Evolutionary conservation across 1,140 invertebrate species (phyloP).

Genomic region (Mercenaria mercenaria): DNA sequence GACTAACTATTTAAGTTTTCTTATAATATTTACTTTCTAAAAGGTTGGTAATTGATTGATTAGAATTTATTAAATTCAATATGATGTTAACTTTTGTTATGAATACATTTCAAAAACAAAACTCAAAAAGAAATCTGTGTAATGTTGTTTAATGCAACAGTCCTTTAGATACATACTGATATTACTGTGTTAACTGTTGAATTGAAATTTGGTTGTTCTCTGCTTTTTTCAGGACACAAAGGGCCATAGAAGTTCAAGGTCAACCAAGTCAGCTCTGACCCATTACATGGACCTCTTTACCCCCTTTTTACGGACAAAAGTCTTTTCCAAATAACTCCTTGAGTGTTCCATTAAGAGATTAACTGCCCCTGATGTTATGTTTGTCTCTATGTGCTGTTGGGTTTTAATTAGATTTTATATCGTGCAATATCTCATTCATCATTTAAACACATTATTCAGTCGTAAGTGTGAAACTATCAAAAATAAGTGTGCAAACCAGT

Average conservation of each 20-base stretch:
- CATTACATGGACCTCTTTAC: conserved; percentile 55
- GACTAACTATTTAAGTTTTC: no score
- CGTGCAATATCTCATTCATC: conserved; percentile 18
- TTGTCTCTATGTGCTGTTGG: neutral
- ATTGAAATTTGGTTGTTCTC: neutral
- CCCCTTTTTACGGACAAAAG: conserved; percentile 6
- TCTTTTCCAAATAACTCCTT: neutral
- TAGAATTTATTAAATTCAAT: no score
- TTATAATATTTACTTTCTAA: no score
- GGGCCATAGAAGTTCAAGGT: conserved; percentile 5
- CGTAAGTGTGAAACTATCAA: neutral
- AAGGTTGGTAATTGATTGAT: no score
- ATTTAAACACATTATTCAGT: neutral
- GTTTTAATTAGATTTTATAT: neutral
- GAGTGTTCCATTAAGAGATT: conserved; percentile 26
- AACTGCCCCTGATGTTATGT: neutral
- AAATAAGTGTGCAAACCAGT: neutral
- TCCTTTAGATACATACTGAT: no score
- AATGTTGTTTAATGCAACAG: no score
- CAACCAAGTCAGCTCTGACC: conserved; percentile 57
- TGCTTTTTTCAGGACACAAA: conserved; percentile 47
- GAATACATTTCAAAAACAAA: no score
- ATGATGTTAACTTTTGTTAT: no score
- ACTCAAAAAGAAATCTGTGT: no score
- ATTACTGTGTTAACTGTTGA: no score